phyloP scores from a whole-genome alignment of 2,113 vertebrate genomes.

The Struthidea cinerea region DNA sequence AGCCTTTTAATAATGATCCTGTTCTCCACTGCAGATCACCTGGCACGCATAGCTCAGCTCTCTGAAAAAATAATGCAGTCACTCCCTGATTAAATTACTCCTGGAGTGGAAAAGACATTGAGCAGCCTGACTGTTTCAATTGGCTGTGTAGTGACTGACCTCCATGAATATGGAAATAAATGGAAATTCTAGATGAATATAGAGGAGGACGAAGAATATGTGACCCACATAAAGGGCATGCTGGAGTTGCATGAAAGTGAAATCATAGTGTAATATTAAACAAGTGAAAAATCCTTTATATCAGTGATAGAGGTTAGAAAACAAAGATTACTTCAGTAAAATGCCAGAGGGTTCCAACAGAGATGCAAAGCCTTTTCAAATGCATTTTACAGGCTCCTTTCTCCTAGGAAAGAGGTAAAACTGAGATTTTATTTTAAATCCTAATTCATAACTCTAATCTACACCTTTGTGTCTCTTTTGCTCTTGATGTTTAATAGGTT shows the following conservation, averaged over 20 bases:
- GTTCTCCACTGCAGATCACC: background rate
- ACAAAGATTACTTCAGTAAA: background rate
- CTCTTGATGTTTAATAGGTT: background rate
- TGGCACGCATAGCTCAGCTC: background rate
- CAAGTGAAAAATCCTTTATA: background rate
- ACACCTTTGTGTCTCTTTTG: background rate
- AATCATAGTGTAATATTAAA: background rate
- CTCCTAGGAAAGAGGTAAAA: background rate
- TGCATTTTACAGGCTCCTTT: background rate
- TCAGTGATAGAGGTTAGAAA: background rate
- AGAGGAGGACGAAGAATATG: background rate
- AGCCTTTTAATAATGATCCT: background rate
- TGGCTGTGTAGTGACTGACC: background rate
- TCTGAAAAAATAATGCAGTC: background rate
- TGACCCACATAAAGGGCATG: background rate
- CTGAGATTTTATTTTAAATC: background rate
- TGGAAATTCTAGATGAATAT: background rate
- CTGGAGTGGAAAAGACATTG: slow-evolving; percentile 7
- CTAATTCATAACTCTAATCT: background rate
- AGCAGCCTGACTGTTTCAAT: background rate
- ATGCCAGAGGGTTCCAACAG: background rate
- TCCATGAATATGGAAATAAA: slow-evolving; percentile 25
- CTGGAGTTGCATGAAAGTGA: background rate
- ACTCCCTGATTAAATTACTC: slow-evolving; percentile 32
- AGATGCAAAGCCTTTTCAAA: background rate